phyloP scores from a whole-genome alignment of 2,888 invertebrate genomes.

The Hedychridium roseum region DNA sequence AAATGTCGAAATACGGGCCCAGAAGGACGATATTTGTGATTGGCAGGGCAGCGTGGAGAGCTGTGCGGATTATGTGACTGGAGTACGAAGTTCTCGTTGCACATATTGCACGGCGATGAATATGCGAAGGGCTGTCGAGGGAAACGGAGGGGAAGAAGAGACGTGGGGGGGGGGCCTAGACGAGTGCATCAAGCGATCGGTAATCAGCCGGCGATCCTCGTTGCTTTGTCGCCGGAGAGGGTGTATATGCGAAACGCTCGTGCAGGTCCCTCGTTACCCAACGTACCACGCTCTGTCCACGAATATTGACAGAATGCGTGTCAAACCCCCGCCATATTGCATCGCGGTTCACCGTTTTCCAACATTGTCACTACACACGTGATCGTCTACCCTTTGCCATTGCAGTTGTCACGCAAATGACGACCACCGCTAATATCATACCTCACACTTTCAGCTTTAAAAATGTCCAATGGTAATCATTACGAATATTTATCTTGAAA shows the following conservation, averaged over 20 bases:
- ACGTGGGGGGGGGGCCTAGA: constrained; percentile 2
- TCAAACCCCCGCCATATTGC: not conserved
- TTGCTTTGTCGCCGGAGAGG: not conserved
- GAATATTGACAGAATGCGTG: not conserved
- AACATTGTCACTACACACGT: too few relatives aligned
- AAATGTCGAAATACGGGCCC: too few relatives aligned
- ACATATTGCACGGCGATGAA: not conserved
- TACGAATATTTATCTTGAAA: too few relatives aligned
- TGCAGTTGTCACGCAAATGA: too few relatives aligned
- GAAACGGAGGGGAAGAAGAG: not conserved
- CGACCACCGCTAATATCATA: too few relatives aligned
- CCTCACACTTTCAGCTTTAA: too few relatives aligned
- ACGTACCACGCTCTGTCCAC: not conserved
- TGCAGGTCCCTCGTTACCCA: not conserved
- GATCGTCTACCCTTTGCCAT: too few relatives aligned
- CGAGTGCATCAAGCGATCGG: constrained; percentile 10
- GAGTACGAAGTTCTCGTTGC: not conserved
- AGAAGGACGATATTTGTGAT: too few relatives aligned
- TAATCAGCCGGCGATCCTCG: constrained; percentile 6
- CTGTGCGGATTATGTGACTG: constrained; percentile 9
- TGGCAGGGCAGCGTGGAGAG: too few relatives aligned
- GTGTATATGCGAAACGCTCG: not conserved
- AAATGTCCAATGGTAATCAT: too few relatives aligned
- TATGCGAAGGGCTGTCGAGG: not conserved
- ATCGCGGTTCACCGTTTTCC: not conserved